Evolutionary conservation across 2,888 invertebrate genomes (phyloP), one percentile per base, ranked within the genome.

Genomic region (Stictocephala bisonia): DNA sequence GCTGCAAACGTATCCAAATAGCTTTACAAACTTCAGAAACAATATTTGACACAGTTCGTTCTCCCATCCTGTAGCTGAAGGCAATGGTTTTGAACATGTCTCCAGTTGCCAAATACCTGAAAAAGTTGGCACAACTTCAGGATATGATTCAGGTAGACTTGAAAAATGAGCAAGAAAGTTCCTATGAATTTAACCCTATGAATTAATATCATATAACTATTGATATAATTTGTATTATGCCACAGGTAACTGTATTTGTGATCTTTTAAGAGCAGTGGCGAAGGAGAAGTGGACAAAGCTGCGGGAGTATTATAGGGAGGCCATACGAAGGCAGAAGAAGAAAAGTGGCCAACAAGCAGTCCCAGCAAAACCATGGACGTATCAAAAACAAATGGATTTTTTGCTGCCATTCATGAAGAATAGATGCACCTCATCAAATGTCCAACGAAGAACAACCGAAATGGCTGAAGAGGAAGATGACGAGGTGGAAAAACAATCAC

Each of bases 31-130:
- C 74, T 60, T 76, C 66, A 69, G 60, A 64, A 20, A 78, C 77
- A 48, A 79, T 79, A 48, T 78, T 75, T 40, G 77, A 75, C 2
- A 79, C 76, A 24, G 77, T 79, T 69, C 77, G 72, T 31, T 77
- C 74, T 20, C 74, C 76, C 74, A 77, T 71, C 70, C 78, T 64
- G 68, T 76, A 78, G 31, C 69, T 74, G 48, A 75, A 76, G 3
- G 69, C 76, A 29, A 79, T 74, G 66, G 74, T 77, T 66, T 70
- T 72, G 51, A 72, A 77, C 18, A 67, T 72, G 48, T 78, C 72
- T 53, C 78, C 78, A 44, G 76, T 58, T 7, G 78, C 75, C 20
- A 78, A 50, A 72, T 74, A 78, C 68, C 77, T 78, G 44, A 18
- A 69, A 50, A 27, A n/a, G n/a, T n/a, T n/a, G n/a, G n/a, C n/a